Evolutionary conservation across 2,888 invertebrate species (phyloP).

Genomic region (Acanthosepion pharaonis): DNA sequence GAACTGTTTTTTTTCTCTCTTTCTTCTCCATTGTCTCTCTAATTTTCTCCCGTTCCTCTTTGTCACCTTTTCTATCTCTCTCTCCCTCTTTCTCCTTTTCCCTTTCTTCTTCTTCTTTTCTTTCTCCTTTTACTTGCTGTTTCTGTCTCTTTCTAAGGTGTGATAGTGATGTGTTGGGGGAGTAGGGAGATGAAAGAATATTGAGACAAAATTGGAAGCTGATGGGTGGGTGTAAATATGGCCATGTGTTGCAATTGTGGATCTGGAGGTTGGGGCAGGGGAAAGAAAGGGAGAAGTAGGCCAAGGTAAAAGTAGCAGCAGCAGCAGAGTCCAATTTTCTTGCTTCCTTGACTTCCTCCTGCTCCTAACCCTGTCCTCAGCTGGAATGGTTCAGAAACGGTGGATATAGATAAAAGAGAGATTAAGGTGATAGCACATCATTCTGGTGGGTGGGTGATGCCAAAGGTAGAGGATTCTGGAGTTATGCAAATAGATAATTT

Average conservation of each 20-base stretch:
- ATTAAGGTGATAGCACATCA: neutral
- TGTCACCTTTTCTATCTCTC: neutral
- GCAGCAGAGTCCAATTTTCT: neutral
- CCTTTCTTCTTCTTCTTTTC: neutral
- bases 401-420: neutral
- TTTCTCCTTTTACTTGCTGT: neutral
- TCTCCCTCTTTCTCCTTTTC: neutral
- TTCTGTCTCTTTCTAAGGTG: neutral
- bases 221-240: constrained; percentile 57
- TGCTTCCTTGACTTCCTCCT: neutral
- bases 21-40: neutral
- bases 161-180: neutral
- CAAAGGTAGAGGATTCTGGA: neutral
- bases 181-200: neutral
- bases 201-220: constrained; percentile 51
- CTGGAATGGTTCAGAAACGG: neutral
- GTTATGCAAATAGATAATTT: neutral
- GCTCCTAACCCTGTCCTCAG: neutral
- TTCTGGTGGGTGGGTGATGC: neutral
- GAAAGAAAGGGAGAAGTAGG: neutral
- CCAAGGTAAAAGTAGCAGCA: neutral
- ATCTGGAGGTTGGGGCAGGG: neutral
- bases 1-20: neutral
- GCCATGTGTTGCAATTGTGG: constrained; percentile 4
- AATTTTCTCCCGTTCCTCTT: neutral